A percentile compares a stretch with the other conserved stretches of the same genome.
These are phyloP conservation scores for Gryon sp. DNA, from an alignment of 1,140 invertebrate species.

Conservation along the genomic window DNA sequence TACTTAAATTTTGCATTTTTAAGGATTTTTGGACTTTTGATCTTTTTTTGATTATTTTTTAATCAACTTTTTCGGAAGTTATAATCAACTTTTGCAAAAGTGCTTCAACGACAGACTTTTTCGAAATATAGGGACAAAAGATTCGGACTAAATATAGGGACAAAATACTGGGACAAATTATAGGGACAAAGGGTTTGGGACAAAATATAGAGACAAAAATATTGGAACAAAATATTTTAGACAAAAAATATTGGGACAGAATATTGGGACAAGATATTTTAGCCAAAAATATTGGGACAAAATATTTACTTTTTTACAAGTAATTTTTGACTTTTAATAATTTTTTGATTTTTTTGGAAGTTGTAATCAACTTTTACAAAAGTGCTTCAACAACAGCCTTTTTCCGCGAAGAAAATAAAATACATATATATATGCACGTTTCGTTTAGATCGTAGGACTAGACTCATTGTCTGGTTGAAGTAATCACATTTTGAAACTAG, in stretches of 20 bases:
- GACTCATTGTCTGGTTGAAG: constrained; percentile 42
- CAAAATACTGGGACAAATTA: too few relatives aligned
- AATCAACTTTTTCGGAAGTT: background rate
- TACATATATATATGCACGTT: constrained; percentile 2
- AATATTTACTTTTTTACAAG: background rate
- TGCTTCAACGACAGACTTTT: constrained; percentile 10
- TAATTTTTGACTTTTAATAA: background rate
- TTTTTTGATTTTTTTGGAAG: background rate
- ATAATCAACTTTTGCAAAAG: constrained; percentile 25
- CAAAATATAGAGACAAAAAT: too few relatives aligned
- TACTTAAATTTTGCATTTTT: too few relatives aligned
- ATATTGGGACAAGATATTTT: too few relatives aligned
- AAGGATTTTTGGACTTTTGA: background rate
- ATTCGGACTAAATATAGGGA: too few relatives aligned
- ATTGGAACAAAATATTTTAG: too few relatives aligned
- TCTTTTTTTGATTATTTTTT: background rate
- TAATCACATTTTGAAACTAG: constrained; percentile 48
- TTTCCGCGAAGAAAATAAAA: constrained; percentile 8
- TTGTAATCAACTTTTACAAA: constrained; percentile 24
- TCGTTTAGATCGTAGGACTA: background rate
- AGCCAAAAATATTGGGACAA: too few relatives aligned
- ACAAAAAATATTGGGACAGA: too few relatives aligned
- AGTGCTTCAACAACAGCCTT: constrained; percentile 6
- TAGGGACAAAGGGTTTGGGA: too few relatives aligned
- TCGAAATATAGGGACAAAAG: too few relatives aligned